Conservation (phyloP, 2,888 invertebrate genomes). For the Ichneumoninae sp. region DNA sequence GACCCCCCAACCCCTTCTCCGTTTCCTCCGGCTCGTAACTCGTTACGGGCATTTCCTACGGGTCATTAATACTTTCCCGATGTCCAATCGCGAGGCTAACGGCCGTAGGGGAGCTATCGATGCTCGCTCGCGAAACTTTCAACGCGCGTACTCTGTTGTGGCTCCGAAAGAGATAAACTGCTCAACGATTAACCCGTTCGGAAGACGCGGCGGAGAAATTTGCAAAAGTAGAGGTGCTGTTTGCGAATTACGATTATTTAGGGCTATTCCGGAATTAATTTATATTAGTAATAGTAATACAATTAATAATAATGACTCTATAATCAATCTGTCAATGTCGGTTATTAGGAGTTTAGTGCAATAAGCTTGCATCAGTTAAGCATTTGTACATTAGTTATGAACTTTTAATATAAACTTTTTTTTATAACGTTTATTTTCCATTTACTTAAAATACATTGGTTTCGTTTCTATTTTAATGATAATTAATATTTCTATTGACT, state of each 20-base stretch:
- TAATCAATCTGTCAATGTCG: no score
- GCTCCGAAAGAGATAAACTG: neutral
- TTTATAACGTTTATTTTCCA: neutral
- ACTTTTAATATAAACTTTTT: neutral
- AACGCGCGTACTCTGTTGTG: neutral
- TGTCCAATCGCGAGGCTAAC: slow-evolving; percentile 17
- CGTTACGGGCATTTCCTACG: slow-evolving; percentile 21
- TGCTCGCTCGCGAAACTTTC: slow-evolving; percentile 2
- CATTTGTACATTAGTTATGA: neutral
- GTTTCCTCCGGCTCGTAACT: slow-evolving; percentile 20
- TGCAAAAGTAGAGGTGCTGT: neutral
- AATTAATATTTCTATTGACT: no score
- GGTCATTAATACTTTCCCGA: slow-evolving; percentile 58
- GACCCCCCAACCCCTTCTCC: neutral
- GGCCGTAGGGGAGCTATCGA: neutral
- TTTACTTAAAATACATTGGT: neutral
- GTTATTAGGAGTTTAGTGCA: no score
- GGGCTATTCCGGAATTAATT: neutral
- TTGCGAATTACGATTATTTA: neutral
- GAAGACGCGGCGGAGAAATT: neutral
- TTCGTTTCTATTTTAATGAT: no score
- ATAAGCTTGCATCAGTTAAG: no score
- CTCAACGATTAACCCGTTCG: neutral
- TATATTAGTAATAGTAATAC: no score
- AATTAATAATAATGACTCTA: no score